Evolutionary conservation across 1,140 invertebrate species (phyloP), one percentile per base, ranked within the genome.

Genomic region (Apis florea): DNA sequence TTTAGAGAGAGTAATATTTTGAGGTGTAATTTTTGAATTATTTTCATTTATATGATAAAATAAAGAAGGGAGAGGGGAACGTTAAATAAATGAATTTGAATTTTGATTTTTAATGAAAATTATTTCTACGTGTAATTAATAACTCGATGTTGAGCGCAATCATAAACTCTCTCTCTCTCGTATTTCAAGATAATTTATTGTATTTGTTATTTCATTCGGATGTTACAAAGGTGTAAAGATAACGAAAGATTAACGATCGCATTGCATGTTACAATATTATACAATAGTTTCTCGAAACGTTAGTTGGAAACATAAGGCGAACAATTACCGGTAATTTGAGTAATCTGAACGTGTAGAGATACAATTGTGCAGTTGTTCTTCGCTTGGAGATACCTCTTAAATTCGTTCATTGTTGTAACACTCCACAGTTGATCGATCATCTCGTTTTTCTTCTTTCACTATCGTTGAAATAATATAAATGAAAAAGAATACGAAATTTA

Each of bases 261-360:
- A 21, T 66, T 19, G 63, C 63, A 31, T 66, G 63, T 1, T 31
- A 4, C 19, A 10, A 19, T 66, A 66, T 66, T 40, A 40, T 19
- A 10, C 15, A 17, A 9, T 2, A 10, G 40, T 31, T 64, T 31
- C 31, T 40, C 4, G 63, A 40, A 66, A 40, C 63, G 11, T 40
- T 64, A 40, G 63, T 31, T 66, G 19, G 11, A 66, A 66, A 40
- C 31, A 66, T 24, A 19, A 66, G 40, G 21, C 15, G 19, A 40
- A 40, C 9, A 40, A n/a, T 64, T 64, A 64, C 63, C 26, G 61
- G 63, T 66, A 66, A 66, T 66, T 66, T 66, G 17, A 21, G 63
- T 21, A 21, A 66, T 24, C 17, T 64, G 40, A 31, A 31, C 17
- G 17, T 40, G 26, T 40, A 21, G 6, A 66, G 17, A 40, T 40